Percentiles rank a stretch among this genome's conserved stretches.
Evolutionary conservation across 2,888 invertebrate species (phyloP).

Genomic region (Panorpa germanica): DNA sequence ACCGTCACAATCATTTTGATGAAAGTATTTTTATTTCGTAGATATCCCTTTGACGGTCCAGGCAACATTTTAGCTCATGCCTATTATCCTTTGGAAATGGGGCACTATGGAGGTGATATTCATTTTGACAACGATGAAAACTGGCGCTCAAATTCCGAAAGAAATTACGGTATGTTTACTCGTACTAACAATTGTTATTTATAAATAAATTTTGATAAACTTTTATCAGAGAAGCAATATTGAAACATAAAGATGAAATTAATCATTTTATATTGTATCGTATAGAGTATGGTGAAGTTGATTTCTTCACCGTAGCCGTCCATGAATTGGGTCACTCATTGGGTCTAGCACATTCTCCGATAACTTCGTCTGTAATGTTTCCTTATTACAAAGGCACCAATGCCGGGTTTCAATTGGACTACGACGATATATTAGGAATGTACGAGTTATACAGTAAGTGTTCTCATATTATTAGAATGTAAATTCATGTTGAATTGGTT

Average conservation of each 20-base stretch:
- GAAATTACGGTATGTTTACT: no score
- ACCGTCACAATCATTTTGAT: conserved; percentile 6
- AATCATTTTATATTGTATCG: no score
- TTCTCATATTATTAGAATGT: conserved; percentile 7
- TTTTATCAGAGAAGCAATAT: no score
- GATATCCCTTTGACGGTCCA: conserved; percentile 60
- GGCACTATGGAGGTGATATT: conserved; percentile 40
- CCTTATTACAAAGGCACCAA: conserved; percentile 50
- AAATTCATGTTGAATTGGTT: conserved; percentile 8
- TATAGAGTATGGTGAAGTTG: no score
- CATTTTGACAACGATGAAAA: conserved; percentile 67
- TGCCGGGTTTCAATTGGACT: conserved; percentile 27
- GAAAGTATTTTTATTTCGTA: conserved; percentile 16
- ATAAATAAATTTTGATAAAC: no score
- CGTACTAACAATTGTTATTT: no score
- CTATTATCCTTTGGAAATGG: conserved; percentile 45
- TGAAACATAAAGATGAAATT: no score
- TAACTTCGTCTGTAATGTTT: conserved; percentile 51
- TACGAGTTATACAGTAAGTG: conserved; percentile 53
- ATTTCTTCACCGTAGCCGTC: conserved; percentile 51
- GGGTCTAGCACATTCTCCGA: conserved; percentile 51
- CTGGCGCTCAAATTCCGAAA: no score
- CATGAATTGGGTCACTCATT: conserved; percentile 65
- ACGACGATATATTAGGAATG: conserved; percentile 58
- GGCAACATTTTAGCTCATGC: conserved; percentile 60